Evolutionary conservation across 2,113 vertebrate genomes (phyloP), one percentile per base, ranked within the genome.

Genomic region (Dromas ardeola): DNA sequence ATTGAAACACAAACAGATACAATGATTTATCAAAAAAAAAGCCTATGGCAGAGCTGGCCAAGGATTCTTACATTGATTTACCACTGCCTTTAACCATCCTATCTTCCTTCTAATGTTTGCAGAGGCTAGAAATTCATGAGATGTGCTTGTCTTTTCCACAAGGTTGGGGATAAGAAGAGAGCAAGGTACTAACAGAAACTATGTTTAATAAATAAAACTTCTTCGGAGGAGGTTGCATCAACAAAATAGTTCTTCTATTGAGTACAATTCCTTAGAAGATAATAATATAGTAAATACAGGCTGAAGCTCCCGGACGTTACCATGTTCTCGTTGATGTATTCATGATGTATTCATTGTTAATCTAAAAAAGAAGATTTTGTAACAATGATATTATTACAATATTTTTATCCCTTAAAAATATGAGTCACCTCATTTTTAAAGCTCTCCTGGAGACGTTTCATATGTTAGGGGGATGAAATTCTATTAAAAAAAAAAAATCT

Each of bases 381-480:
- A 81, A 61, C 32, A 52, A 23, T 72, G 22, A n/a, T 53, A 63
- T 79, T 77, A 52, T 86, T 92, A 83, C 93, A 96, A 81, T 81
- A 71, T 67, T 88, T 36, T 88, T 45, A 9, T 18, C 30, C 10
- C 47, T 92, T 88, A 81, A 45, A 52, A 82, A 63, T 94, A n/a
- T 82, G 90, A 95, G 26, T 93, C 72, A 67, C 25, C 19, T 86
- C 30, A 56, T 72, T 95, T 94, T 92, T 95, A 70, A 84, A 91
- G 38, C 25, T 62, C 42, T 92, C 20, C 55, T 79, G 59, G 61
- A 89, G 25, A 65, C 11, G 2, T 84, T 93, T 91, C 8, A 2
- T 67, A 43, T 81, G 16, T 59, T 72, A 69, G 27, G 19, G 84
- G 36, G 29, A 45, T 58, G 25, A 65, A 90, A 87, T 45, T 78